Evolutionary conservation across 2,113 vertebrate genomes (phyloP).

Genomic region (Pterocles burchelli): DNA sequence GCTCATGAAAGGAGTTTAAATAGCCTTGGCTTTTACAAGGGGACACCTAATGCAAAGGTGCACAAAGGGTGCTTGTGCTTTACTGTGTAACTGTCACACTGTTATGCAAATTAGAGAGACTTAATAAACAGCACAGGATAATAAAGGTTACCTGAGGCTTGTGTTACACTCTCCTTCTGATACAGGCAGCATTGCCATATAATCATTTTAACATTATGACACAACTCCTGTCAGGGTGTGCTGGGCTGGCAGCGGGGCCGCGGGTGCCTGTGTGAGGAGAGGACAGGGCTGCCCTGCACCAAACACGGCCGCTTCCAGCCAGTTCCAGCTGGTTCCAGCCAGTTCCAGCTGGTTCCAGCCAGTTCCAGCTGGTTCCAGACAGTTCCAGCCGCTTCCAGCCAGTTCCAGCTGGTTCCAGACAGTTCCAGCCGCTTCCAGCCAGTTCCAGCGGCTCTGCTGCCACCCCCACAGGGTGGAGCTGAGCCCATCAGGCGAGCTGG

Average conservation of each 20-base stretch:
- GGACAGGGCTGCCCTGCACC: fast-evolving
- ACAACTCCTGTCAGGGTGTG: not conserved
- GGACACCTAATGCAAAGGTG: not conserved
- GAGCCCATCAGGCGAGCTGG: fast-evolving
- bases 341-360: too few species aligned
- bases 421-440: too few species aligned
- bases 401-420: not conserved
- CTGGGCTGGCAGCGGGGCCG: fast-evolving
- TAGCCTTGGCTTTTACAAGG: not conserved
- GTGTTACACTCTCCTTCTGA: not conserved
- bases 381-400: too few species aligned
- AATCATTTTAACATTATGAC: not conserved
- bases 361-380: too few species aligned
- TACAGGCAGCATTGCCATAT: not conserved
- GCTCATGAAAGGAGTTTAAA: not conserved
- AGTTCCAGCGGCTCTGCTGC: not conserved
- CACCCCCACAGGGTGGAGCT: fast-evolving
- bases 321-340: too few species aligned
- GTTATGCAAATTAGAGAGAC: not conserved
- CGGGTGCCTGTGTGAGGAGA: not conserved
- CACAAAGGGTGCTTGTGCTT: not conserved
- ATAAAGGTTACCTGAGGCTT: not conserved
- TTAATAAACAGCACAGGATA: not conserved
- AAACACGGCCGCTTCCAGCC: fast-evolving
- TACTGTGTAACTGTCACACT: not conserved